Percentiles rank a stretch among this genome's conserved stretches.
These are phyloP conservation scores for Bombus turneri DNA, from an alignment of 1,140 invertebrate species.

Conservation along the genomic window DNA sequence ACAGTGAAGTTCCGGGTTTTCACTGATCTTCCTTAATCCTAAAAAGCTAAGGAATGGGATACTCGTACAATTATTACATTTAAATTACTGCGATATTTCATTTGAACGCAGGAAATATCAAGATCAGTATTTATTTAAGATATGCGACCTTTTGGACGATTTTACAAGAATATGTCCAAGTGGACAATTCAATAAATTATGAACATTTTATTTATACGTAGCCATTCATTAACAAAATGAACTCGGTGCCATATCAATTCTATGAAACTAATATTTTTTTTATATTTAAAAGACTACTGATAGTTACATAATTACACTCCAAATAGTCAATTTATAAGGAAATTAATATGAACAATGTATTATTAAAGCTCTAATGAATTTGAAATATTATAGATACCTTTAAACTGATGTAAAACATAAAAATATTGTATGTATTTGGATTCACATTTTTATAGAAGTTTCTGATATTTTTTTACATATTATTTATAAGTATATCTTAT, in stretches of 20 bases:
- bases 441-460: not conserved
- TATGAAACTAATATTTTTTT: not conserved
- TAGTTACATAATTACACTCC: not conserved
- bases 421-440: not conserved
- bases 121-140: not conserved
- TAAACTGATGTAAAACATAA: not conserved
- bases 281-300: not conserved
- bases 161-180: not conserved
- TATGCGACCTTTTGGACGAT: not conserved
- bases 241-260: constrained; percentile 9
- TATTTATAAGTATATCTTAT: not conserved
- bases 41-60: not conserved
- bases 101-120: not conserved
- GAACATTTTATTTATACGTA: not conserved
- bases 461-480: not conserved
- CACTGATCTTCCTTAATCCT: not conserved
- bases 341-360: not conserved
- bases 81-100: not conserved
- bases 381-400: not conserved
- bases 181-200: not conserved
- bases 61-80: not conserved
- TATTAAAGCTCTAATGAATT: constrained; percentile 5
- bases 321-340: not conserved
- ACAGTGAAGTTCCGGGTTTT: not conserved
- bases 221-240: not conserved